phyloP scores from a whole-genome alignment of 2,888 invertebrate genomes.

The Phymatocera aterrima region DNA sequence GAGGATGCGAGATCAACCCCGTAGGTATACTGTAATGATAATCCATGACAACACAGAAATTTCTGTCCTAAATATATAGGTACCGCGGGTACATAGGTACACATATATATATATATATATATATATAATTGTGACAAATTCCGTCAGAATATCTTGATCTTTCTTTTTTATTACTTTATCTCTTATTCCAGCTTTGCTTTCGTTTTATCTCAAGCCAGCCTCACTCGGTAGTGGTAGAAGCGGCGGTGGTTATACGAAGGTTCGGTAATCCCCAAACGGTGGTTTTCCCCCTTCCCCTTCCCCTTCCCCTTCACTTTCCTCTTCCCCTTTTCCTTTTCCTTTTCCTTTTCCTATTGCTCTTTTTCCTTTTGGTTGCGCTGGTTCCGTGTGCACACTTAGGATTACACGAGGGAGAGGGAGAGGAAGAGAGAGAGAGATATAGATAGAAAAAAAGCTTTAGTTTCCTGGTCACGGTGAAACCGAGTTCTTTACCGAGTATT shows the following conservation, averaged over 20 bases:
- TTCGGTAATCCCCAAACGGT: not conserved
- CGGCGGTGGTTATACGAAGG: not conserved
- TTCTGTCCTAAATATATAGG: too few relatives aligned
- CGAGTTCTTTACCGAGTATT: not conserved
- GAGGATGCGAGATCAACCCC: too few relatives aligned
- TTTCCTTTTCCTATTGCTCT: too few relatives aligned
- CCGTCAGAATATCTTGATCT: not conserved
- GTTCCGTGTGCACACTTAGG: conserved; percentile 17
- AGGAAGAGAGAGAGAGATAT: too few relatives aligned
- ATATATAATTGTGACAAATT: not conserved
- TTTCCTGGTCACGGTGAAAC: conserved; percentile 20
- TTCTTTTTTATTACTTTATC: not conserved
- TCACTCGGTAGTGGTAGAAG: not conserved
- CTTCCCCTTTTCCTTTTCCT: not conserved
- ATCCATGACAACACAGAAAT: too few relatives aligned
- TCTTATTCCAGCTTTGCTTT: not conserved
- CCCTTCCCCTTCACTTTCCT: not conserved
- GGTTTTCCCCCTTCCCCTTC: not conserved
- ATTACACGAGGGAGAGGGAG: conserved; percentile 30
- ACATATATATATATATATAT: too few relatives aligned
- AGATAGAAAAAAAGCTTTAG: not conserved
- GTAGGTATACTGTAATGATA: too few relatives aligned
- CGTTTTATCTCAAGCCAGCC: conserved; percentile 5
- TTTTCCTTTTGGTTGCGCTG: not conserved
- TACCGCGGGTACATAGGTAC: too few relatives aligned